A percentile compares a stretch with the other conserved stretches of the same genome.
Conservation (phyloP, 2,888 invertebrate genomes). For the Cantharis rustica region DNA sequence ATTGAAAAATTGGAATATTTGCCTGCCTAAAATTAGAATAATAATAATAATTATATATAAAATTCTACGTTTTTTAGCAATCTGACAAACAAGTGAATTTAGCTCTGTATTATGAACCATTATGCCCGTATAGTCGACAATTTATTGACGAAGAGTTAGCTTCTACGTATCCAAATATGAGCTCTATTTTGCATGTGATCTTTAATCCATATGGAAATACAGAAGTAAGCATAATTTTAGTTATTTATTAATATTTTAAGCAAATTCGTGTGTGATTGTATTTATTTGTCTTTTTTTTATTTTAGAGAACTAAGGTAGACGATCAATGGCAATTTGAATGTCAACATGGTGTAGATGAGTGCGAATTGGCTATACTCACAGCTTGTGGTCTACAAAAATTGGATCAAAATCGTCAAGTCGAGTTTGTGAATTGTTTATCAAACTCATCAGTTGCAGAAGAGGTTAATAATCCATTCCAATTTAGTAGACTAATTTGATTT, state of each 20-base stretch:
- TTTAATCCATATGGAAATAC: conserved; percentile 62
- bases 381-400: neutral
- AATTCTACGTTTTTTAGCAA: neutral
- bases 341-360: conserved; percentile 58
- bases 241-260: no score
- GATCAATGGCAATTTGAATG: conserved; percentile 51
- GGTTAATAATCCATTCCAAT: neutral
- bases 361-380: conserved; percentile 52
- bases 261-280: no score
- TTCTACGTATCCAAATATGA: conserved; percentile 39
- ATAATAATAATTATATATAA: no score
- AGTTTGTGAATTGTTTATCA: neutral
- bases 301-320: neutral
- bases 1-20: no score
- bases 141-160: conserved; percentile 56
- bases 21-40: no score
- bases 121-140: conserved; percentile 58
- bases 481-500: neutral
- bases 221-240: conserved; percentile 41
- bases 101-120: conserved; percentile 60
- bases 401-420: neutral
- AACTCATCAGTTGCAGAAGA: neutral
- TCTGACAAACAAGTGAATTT: neutral
- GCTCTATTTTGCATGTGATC: conserved; percentile 33
- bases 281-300: no score